Base-by-base conservation (phyloP, 2,113 vertebrate genomes). In the Columbina picui region DNA sequence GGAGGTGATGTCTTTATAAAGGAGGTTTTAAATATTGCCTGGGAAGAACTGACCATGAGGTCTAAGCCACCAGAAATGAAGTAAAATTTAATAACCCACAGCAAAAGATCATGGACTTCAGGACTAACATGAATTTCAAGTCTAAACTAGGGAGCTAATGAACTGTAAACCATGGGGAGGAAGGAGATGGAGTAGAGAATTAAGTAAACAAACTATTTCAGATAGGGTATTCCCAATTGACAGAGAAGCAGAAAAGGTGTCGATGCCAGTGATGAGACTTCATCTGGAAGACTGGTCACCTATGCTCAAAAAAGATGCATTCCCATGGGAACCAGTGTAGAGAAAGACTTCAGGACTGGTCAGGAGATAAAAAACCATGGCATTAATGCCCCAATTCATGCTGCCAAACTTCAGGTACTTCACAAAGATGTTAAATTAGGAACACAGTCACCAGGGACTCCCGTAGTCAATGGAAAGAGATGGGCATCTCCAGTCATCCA, bases 131-230 rank as follows among this genome's bases (percentile, higher is more conserved):
- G 41, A 43, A 68, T 11, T 81, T 91, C 52, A 57, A 16, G 21
- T 57, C 34, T 71, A 73, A 76, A 7, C 27, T 55, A 67, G 30
- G 20, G 10, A 84, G n/a, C 32, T 89, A 84, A 55, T 65, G 29
- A 90, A 56, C 39, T 36, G 25, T 29, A 67, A 70, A 63, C 38
- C 36, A 77, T 12, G 22, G 18, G 6, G 16, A 94, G 34, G 47
- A 74, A 74, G 27, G 11, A 89, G 92, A 82, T 41, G 52, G 1
- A 75, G 39, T 6, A 75, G 18, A 56, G 56, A 78, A 91, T 57
- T 81, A 86, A 83, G 34, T n/a, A 80, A 86, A 83, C 53, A 92
- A 85, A 75, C 47, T 88, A 57, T 60, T 87, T 89, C 68, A 90
- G 75, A 76, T 21, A 43, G 17, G 12, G 14, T 68, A 52, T 75